These are phyloP conservation scores for Aptenodytes forsteri DNA, from an alignment of 2,113 vertebrate genomes.

Conservation along the genomic window DNA sequence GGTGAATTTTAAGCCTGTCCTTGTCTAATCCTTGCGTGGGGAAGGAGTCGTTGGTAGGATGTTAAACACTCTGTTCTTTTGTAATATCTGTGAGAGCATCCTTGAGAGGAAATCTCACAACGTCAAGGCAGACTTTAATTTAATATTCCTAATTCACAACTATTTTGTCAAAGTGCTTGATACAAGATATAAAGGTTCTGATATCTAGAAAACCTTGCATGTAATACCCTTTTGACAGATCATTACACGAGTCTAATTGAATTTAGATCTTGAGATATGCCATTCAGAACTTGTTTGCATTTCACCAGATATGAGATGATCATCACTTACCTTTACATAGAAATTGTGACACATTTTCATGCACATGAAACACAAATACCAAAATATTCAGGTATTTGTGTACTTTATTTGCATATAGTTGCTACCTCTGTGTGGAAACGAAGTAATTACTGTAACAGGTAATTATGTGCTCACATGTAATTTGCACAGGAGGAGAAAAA, in stretches of 20 bases:
- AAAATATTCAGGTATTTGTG: conserved; percentile 61
- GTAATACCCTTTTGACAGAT: conserved; percentile 10
- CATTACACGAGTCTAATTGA: conserved; percentile 4
- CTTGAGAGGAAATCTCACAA: conserved; percentile 31
- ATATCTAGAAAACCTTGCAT: conserved; percentile 11
- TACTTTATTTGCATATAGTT: conserved; percentile 51
- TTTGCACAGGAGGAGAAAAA: not conserved
- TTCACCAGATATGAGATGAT: conserved; percentile 51
- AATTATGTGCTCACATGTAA: conserved; percentile 36
- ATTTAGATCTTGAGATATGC: conserved; percentile 54
- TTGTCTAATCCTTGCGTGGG: not conserved
- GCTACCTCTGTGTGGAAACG: conserved; percentile 20
- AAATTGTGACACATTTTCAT: conserved; percentile 47
- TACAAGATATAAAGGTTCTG: conserved; percentile 15
- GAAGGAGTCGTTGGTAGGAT: not conserved
- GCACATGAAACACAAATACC: conserved; percentile 41
- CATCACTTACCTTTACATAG: conserved; percentile 42
- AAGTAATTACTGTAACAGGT: conserved; percentile 19
- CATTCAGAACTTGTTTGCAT: conserved; percentile 40
- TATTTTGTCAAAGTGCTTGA: conserved; percentile 7
- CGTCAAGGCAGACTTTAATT: not conserved
- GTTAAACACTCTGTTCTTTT: not conserved
- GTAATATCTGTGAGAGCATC: conserved; percentile 26
- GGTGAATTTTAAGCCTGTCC: not conserved
- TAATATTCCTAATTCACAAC: not conserved